Base-by-base conservation (phyloP, 2,888 invertebrate species). In the Drosophila niveifrons region DNA sequence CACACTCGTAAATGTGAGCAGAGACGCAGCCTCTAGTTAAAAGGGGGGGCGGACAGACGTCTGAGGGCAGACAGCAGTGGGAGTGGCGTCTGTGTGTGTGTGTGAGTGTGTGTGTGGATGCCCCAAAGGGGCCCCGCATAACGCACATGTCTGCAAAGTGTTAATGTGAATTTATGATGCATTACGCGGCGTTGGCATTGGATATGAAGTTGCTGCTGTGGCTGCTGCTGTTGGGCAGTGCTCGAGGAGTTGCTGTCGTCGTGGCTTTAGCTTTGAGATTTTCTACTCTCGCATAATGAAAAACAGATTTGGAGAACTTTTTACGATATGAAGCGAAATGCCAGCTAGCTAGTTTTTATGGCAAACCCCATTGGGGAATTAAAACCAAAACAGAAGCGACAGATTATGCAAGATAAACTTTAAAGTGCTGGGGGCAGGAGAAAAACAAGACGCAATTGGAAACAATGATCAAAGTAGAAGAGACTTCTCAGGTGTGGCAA, bases 121-220 rank as follows among this genome's bases (percentile, higher is more conserved):
- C 66, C 75, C 76, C 88, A 67, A 58, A 70, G 71, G 87, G 79
- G 66, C 36, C 59, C 62, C 62, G 66, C 57, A 67, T 80, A 77
- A 83, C 78, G 71, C 88, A 89, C 88, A 89, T 84, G 84, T 84
- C 89, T 89, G 89, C 88, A 85, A 72, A 88, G 89, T 85, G 84
- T 85, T 89, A 85, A 85, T 85, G 84, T 84, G 88, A 89, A 84
- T 84, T 84, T 84, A 84, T 84, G 84, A 89, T 89, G 89, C 84
- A 84, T 84, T 84, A 89, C 88, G 84, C 76, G 67, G 53, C 65
- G 75, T 51, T 66, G 75, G 57, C 74, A 74, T 58, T 74, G 78
- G 61, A 53, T 41, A 47, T 46, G 73, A 44, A 50, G 68, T 44
- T 39, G 70, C 55, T 68, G 69, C 56, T 68, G 53, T 52, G n/a